Base-by-base conservation (phyloP, 2,888 invertebrate species). In the Xanthia togata region DNA sequence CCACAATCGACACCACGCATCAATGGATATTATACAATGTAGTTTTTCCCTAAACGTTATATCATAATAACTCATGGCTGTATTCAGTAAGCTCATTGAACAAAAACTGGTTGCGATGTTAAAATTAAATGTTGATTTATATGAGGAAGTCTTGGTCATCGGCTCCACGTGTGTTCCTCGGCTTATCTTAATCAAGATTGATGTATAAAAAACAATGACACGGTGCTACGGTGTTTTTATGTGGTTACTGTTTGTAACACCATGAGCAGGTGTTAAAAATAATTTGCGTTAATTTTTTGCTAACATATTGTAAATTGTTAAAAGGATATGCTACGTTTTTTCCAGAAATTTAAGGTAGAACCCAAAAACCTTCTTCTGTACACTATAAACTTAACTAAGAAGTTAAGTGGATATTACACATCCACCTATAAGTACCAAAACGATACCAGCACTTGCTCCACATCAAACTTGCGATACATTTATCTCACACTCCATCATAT, bases 91-190 rank as follows among this genome's bases (percentile, higher is more conserved):
- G 87, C 85, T 88, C 83, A 84, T 87, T 71, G 47, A 82, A 90
- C 91, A 94, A 94, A 93, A 94, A 92, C 89, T 89, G 83, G 84
- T 89, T 85, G 88, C 89, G 87, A 90, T 91, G 91, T 92, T 87
- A 85, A 91, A 91, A 92, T 94, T 94, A 94, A 94, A 94, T 93
- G 91, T 91, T 91, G 94, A 95, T 95, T 89, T 89, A 74, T 93
- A 94, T 94, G 95, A 93, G 93, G 93, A 94, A 93, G 92, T 90
- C 83, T 89, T 82, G 85, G 89, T 88, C 89, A 91, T 89, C 87
- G 87, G 87, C 84, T 86, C 77, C 76, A 82, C 80, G 73, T 79
- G 76, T 84, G 82, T 85, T 81, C 74, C 77, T 81, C 70, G 74
- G 76, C 70, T 84, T 76, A 85, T 73, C 70, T 77, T 50, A 87